Conservation (phyloP, 2,888 invertebrate genomes). For the Steinernema hermaphroditum region DNA sequence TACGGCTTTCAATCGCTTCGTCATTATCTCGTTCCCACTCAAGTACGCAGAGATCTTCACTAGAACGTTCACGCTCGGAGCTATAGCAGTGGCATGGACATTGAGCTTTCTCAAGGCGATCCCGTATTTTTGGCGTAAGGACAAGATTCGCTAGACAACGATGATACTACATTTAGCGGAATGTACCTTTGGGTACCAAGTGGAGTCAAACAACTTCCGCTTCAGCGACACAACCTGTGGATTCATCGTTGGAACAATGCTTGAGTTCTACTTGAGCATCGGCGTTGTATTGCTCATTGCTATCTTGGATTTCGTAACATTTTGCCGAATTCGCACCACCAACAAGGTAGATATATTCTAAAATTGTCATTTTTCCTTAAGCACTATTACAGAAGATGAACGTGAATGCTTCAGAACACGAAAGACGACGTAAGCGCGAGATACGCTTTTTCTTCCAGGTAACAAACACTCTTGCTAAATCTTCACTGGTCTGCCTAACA, state of each 20-base stretch:
- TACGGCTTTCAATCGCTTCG: conserved; percentile 2
- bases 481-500: neutral
- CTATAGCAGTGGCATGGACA: neutral
- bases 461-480: neutral
- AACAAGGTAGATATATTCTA: neutral
- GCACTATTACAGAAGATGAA: neutral
- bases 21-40: conserved; percentile 1
- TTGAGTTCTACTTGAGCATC: conserved; percentile 4
- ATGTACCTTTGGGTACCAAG: neutral
- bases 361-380: neutral
- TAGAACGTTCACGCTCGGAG: neutral
- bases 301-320: neutral
- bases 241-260: neutral
- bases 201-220: neutral
- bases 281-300: neutral
- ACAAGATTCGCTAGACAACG: neutral
- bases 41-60: neutral
- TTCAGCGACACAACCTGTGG: neutral
- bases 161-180: neutral
- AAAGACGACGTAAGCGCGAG: neutral
- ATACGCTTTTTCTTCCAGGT: conserved; percentile 16
- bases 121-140: conserved; percentile 4
- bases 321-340: neutral
- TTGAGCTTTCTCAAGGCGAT: neutral
- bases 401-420: neutral